These are phyloP conservation scores for Salticus scenicus DNA, from an alignment of 2,888 invertebrate species.

Conservation along the genomic window DNA sequence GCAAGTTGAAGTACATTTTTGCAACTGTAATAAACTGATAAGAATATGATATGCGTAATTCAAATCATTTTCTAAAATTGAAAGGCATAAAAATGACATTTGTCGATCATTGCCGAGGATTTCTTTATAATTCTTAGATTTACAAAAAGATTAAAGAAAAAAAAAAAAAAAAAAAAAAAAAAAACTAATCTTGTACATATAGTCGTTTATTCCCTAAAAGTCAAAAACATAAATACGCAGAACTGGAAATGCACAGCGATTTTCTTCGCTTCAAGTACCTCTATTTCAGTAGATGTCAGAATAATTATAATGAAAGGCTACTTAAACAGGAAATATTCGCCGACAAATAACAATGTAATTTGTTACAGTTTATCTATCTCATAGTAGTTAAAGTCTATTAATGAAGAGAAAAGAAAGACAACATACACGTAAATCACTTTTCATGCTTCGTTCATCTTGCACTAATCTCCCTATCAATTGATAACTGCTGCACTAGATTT, in stretches of 20 bases:
- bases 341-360: neutral
- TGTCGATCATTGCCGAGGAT: neutral
- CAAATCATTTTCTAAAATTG: too few species aligned
- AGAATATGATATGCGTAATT: too few species aligned
- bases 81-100: too few species aligned
- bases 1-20: too few species aligned
- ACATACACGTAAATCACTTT: neutral
- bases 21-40: too few species aligned
- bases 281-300: neutral
- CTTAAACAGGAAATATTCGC: neutral
- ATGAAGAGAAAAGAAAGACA: too few species aligned
- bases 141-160: too few species aligned
- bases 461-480: too few species aligned
- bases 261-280: neutral
- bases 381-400: neutral
- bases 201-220: neutral
- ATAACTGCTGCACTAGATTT: too few species aligned
- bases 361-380: neutral
- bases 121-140: neutral
- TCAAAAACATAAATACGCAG: slow-evolving; percentile 4
- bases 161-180: too few species aligned
- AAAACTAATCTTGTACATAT: neutral
- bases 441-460: neutral
- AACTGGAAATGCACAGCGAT: neutral
- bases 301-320: slow-evolving; percentile 1